These are phyloP conservation scores for Chitala chitala DNA, from an alignment of 2,113 vertebrate species.

Conservation along the genomic window DNA sequence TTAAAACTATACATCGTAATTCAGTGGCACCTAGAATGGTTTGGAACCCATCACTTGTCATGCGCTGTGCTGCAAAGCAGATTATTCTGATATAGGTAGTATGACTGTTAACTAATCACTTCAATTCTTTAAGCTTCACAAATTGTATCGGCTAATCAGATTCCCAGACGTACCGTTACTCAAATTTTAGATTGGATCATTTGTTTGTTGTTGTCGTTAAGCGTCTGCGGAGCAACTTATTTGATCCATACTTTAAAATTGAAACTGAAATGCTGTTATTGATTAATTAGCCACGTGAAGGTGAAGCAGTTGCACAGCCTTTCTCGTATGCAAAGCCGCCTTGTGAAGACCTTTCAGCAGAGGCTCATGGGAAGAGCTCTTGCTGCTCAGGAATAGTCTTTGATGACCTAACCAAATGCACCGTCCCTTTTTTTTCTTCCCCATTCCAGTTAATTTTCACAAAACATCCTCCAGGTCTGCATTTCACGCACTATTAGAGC, in stretches of 20 bases:
- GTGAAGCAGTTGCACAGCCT: background rate
- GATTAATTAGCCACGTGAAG: conserved; percentile 23
- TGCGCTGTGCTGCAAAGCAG: conserved; percentile 18
- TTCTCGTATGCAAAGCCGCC: background rate
- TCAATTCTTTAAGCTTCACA: conserved; percentile 31
- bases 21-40: conserved; percentile 15
- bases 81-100: conserved; percentile 35
- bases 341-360: background rate
- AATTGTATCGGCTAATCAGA: conserved; percentile 34
- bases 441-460: conserved; percentile 9
- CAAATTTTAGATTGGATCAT: conserved; percentile 29
- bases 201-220: conserved; percentile 15
- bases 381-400: background rate
- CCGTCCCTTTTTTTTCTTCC: conserved; percentile 11
- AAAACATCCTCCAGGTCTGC: conserved; percentile 21
- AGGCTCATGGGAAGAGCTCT: background rate
- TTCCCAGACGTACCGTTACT: conserved; percentile 17
- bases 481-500: conserved; percentile 16
- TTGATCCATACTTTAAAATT: conserved; percentile 20
- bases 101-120: conserved; percentile 27
- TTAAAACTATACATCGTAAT: conserved; percentile 23
- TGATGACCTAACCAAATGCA: background rate
- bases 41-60: conserved; percentile 5
- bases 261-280: conserved; percentile 20
- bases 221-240: conserved; percentile 7